phyloP scores from a whole-genome alignment of 1,140 invertebrate species.

The Caenorhabditis brenneri region DNA sequence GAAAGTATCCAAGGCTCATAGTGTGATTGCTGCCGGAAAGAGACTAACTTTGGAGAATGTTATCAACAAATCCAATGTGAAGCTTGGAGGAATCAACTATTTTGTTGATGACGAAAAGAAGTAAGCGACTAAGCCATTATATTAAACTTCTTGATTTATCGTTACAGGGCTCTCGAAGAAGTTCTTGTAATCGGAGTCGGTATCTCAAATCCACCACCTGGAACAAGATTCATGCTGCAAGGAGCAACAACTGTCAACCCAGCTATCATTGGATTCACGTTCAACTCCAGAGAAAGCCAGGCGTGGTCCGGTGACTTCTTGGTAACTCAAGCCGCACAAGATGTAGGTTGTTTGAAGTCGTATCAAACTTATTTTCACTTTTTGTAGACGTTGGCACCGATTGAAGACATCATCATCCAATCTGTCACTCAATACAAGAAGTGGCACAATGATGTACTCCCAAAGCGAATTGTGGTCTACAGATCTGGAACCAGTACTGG shows the following conservation, averaged over 20 bases:
- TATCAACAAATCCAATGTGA: slow-evolving; percentile 12
- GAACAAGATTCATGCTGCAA: background rate
- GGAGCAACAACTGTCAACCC: background rate
- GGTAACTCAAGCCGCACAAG: slow-evolving; percentile 30
- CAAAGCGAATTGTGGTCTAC: slow-evolving; percentile 53
- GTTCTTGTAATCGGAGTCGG: slow-evolving; percentile 46
- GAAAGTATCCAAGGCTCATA: background rate
- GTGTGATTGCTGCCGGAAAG: background rate
- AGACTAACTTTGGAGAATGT: background rate
- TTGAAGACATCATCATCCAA: slow-evolving; percentile 21
- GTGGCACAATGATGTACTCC: background rate
- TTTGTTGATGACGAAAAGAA: background rate
- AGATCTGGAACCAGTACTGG: slow-evolving; percentile 47
- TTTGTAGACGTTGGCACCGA: slow-evolving; percentile 11
- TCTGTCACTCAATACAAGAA: background rate
- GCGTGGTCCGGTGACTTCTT: slow-evolving; percentile 55
- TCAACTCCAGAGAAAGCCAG: background rate
- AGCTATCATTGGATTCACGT: background rate
- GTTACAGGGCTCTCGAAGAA: background rate
- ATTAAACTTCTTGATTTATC: background rate
- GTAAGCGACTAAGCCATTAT: background rate
- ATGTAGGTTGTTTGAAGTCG: slow-evolving; percentile 9
- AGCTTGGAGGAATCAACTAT: background rate
- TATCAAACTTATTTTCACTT: background rate
- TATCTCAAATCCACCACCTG: background rate